Base-by-base conservation (phyloP, 2,797 vertebrate species). In the Girardinus metallicus region DNA sequence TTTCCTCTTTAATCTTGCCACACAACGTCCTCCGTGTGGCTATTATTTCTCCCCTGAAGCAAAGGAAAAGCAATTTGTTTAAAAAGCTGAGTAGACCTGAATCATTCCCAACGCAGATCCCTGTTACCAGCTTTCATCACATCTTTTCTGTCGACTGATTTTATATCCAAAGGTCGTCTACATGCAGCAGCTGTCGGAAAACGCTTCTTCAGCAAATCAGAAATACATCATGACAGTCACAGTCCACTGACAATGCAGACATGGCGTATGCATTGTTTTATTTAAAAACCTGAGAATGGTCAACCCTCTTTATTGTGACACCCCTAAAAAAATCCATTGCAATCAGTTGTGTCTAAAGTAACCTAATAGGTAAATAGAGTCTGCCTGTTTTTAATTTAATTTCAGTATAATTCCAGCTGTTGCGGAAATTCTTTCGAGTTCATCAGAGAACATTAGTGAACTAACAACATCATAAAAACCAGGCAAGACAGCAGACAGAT, bases 81-180 rank as follows among this genome's bases (percentile, higher is more conserved):
- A 84, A 83, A 76, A 87, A 84, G 83, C 78, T 82, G 82, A 79
- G 82, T 82, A 76, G 78, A 80, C 51, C 81, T 87, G 64, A 86
- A 80, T 84, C 64, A 68, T 84, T 73, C 80, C 7, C n/a, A 60
- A 81, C 85, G 46, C 46, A 74, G 43, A 72, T 78, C 79, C 84
- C 84, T 76, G 6, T 62, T 84, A 80, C 79, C 85, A 82, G 87
- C 76, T 89, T 85, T 89, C 83, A 91, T 91, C 85, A 79, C 74
- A 75, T 87, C 87, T 80, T 79, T 74, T 83, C 80, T 85, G 73
- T 90, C 81, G 64, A 70, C 29, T 0, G n/a, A 76, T 86, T 86
- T 85, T 80, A 71, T 80, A 60, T 87, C 83, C 68, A 84, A 80
- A 87, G 83, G 70, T 86, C 74, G 87, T 85, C 62, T 73, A 68